A percentile compares a stretch with the other conserved stretches of the same genome.
Evolutionary conservation across 2,888 invertebrate species (phyloP).

Genomic region (Lysandra bellargus): DNA sequence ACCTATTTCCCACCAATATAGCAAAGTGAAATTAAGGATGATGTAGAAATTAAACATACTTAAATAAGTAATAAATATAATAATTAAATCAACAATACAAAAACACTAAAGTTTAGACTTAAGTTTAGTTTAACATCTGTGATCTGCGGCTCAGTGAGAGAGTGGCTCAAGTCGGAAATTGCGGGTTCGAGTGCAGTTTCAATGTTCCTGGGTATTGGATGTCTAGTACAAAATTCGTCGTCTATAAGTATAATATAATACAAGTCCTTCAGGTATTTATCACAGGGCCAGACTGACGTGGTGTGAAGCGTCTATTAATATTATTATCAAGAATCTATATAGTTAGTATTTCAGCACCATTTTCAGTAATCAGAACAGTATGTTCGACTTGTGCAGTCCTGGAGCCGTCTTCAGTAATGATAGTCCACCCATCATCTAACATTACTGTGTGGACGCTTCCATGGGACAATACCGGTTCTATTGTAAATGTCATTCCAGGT

Average conservation of each 20-base stretch:
- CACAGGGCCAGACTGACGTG: background rate
- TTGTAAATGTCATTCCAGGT: constrained; percentile 96
- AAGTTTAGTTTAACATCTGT: too few relatives aligned
- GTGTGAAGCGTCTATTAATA: background rate
- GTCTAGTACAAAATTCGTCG: too few relatives aligned
- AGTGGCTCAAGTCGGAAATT: background rate
- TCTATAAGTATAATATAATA: background rate
- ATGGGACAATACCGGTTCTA: constrained; percentile 93
- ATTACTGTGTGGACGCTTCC: constrained; percentile 85
- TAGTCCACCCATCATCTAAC: constrained; percentile 96
- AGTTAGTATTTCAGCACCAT: constrained; percentile 90
- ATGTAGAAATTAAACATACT: background rate
- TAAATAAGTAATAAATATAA: background rate
- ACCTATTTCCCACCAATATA: background rate
- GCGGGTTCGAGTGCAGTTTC: background rate
- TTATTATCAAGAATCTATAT: constrained; percentile 32
- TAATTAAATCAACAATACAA: background rate
- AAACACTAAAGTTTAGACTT: background rate
- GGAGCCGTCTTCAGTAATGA: constrained; percentile 88
- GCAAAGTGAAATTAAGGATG: background rate
- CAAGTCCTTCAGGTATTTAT: background rate
- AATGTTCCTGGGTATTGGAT: too few relatives aligned
- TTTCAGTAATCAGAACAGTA: constrained; percentile 90
- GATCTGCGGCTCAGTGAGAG: too few relatives aligned
- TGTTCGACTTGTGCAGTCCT: constrained; percentile 96